Evolutionary conservation across 2,113 vertebrate species (phyloP), one percentile per base, ranked within the genome.

Genomic region (Eclectus roratus): DNA sequence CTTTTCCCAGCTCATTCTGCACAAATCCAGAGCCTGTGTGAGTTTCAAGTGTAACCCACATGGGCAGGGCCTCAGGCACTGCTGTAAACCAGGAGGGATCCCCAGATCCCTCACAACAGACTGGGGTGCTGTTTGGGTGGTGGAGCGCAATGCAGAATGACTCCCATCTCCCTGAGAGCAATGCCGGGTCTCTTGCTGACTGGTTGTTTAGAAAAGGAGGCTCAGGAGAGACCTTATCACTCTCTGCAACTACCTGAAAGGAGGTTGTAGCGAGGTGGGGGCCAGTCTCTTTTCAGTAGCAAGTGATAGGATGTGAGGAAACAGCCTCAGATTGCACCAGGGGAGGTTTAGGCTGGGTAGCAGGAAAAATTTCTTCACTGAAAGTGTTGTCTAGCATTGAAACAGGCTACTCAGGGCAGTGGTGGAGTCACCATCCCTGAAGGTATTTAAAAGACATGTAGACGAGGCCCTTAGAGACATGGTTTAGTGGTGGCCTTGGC

Each of bases 261-360:
- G 82, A 63, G 63, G n/a, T 0, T 73, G 47, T 12, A 63, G 43
- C 1, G 11, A 20, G 13, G 13, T 15, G 44, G 78, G 13, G 9
- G 39, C 64, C 0, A 0, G 3, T 49, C 43, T 80, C 17, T 33
- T 72, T n/a, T 73, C 43, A 44, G 39, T 33, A 25, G 28, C n/a
- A 65, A 55, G 21, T 11, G 50, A 23, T 20, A 84, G 31, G 13
- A 41, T 3, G 4, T 66, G 72, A 80, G 12, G 41, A 83, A 89
- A 41, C 0, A 1, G 27, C 25, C 77, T 91, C 63, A 52, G n/a
- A 53, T 17, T 56, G 46, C 3, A 11, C 3, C 1, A 31, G 14
- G 56, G 63, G 35, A 66, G 28, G 5, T 65, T 79, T 83, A 44
- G 29, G n/a, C 17, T 56, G 64, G 37, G 9, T 47, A 12, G 68